Evolutionary conservation across 2,113 vertebrate species (phyloP).

Genomic region (Perognathus longimembris): DNA sequence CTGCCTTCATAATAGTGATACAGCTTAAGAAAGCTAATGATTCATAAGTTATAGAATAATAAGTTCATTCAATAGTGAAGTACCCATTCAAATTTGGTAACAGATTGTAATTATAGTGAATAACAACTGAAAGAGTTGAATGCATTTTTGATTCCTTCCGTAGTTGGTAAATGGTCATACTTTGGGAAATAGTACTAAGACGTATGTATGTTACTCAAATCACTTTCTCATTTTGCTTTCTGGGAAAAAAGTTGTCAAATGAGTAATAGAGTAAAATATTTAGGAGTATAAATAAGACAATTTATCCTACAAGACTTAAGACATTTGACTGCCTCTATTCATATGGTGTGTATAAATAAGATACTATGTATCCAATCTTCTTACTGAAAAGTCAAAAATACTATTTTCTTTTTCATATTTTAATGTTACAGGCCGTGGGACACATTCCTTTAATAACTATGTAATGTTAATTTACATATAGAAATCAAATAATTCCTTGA

Average conservation of each 20-base stretch:
- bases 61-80: not conserved
- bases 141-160: conserved; percentile 45
- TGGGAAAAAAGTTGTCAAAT: conserved; percentile 34
- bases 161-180: conserved; percentile 6
- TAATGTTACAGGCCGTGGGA: not conserved
- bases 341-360: conserved; percentile 16
- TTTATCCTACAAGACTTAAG: conserved; percentile 30
- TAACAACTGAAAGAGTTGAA: conserved; percentile 35
- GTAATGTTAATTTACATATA: not conserved
- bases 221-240: conserved; percentile 49
- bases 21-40: not conserved
- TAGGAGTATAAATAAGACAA: conserved; percentile 12
- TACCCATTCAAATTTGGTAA: not conserved
- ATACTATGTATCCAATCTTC: not conserved
- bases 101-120: conserved; percentile 43
- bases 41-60: conserved; percentile 27
- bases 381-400: not conserved
- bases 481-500: not conserved
- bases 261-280: conserved; percentile 31
- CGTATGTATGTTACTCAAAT: conserved; percentile 36
- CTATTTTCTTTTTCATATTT: conserved; percentile 13
- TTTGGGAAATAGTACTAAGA: conserved; percentile 17
- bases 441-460: not conserved
- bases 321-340: conserved; percentile 3
- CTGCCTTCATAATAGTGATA: not conserved